These are phyloP conservation scores for Enteromius anoplus DNA, from an alignment of 2,797 vertebrate genomes.

Conservation along the genomic window DNA sequence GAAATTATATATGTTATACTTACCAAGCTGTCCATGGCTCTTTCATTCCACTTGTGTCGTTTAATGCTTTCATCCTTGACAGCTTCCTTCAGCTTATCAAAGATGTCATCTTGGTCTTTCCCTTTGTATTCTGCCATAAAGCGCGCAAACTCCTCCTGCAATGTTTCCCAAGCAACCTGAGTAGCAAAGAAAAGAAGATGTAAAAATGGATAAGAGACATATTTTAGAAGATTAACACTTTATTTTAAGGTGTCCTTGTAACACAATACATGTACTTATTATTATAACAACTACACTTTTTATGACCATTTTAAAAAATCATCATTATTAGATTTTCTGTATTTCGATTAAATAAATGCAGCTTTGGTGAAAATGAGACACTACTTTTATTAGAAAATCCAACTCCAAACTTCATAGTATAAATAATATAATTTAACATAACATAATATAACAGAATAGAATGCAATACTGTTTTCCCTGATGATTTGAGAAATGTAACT, in stretches of 20 bases:
- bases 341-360: too few species aligned
- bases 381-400: too few species aligned
- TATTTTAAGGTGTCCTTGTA: not conserved
- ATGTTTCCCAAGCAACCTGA: constrained; percentile 97
- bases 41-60: constrained; percentile 96
- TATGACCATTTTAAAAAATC: too few species aligned
- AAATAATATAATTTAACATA: not conserved
- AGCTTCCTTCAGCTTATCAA: constrained; percentile 96
- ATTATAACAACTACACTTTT: not conserved
- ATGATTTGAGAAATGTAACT: not conserved
- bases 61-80: constrained; percentile 98
- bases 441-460: not conserved
- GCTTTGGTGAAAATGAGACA: too few species aligned
- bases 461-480: not conserved
- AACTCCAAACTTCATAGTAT: too few species aligned
- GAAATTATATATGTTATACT: constrained; percentile 41
- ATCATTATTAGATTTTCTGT: too few species aligned
- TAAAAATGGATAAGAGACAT: not conserved
- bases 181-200: not conserved
- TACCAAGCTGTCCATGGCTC: constrained; percentile 96
- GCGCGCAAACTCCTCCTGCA: constrained; percentile 96
- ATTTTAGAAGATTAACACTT: not conserved
- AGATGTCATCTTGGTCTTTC: constrained; percentile 97
- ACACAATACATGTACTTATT: not conserved
- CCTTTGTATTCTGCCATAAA: constrained; percentile 97